Percentiles rank a stretch among this genome's conserved stretches.
These are phyloP conservation scores for Polyommatus iphigenia DNA, from an alignment of 2,888 invertebrate species.

Conservation along the genomic window DNA sequence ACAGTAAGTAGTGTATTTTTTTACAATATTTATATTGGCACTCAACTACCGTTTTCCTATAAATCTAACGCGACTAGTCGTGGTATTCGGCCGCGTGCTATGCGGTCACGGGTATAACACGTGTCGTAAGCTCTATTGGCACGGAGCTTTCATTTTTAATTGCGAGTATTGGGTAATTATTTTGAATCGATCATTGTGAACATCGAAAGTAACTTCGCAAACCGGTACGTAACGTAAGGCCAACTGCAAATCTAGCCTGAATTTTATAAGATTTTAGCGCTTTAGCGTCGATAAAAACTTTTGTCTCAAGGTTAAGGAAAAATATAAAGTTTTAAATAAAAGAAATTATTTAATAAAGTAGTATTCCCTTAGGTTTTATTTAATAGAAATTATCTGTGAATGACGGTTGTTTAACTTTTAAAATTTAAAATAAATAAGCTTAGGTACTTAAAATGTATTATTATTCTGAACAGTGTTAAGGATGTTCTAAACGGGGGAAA, in stretches of 20 bases:
- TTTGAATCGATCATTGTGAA: background rate
- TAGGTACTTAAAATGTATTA: background rate
- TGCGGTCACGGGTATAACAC: slow-evolving; percentile 37
- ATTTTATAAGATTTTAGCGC: background rate
- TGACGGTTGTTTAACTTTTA: too few relatives aligned
- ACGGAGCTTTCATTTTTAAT: slow-evolving; percentile 29
- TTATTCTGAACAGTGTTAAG: background rate
- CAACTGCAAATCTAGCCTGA: slow-evolving; percentile 5
- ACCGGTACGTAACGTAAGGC: slow-evolving; percentile 21
- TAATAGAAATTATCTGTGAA: too few relatives aligned
- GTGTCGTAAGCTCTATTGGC: slow-evolving; percentile 38
- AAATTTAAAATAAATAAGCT: background rate
- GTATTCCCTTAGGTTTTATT: too few relatives aligned
- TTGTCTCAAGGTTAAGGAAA: background rate
- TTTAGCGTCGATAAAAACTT: background rate
- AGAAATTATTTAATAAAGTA: background rate
- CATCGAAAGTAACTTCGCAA: slow-evolving; percentile 17
- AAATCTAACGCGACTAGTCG: background rate
- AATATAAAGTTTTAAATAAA: background rate
- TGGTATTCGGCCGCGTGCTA: slow-evolving; percentile 27
- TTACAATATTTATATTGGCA: too few relatives aligned
- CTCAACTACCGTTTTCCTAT: background rate
- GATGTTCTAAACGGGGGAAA: background rate
- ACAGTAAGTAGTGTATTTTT: too few relatives aligned
- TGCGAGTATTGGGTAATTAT: slow-evolving; percentile 4